Percentiles rank a stretch among this genome's conserved stretches.
These are phyloP conservation scores for Pleuronectes platessa DNA, from an alignment of 2,113 vertebrate species.

Conservation along the genomic window DNA sequence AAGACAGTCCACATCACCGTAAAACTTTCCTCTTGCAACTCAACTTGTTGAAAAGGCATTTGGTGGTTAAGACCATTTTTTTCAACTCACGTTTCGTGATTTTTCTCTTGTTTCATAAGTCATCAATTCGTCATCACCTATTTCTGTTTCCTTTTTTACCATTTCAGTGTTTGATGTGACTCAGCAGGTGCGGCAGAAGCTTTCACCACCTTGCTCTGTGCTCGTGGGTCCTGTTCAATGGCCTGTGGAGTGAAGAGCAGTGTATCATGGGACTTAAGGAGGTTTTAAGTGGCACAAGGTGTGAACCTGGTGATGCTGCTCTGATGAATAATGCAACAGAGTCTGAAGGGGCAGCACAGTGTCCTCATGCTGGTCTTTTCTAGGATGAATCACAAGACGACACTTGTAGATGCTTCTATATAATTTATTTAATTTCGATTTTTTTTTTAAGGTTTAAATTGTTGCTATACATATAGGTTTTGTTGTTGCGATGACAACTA, in stretches of 20 bases:
- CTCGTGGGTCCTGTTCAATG: not conserved
- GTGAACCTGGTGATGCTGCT: constrained; percentile 47
- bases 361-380: constrained; percentile 26
- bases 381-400: not conserved
- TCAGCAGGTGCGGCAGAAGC: not conserved
- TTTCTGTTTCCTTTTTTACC: not conserved
- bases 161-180: not conserved
- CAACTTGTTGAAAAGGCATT: no score
- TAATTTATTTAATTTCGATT: no score
- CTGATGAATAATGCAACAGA: constrained; percentile 64
- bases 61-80: no score
- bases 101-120: not conserved
- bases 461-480: no score
- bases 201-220: not conserved
- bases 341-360: constrained; percentile 62
- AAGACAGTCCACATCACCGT: no score
- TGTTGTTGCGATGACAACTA: no score
- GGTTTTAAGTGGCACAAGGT: constrained; percentile 53
- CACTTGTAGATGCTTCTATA: no score
- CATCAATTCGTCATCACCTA: not conserved
- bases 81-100: not conserved
- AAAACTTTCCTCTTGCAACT: no score
- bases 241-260: constrained; percentile 28
- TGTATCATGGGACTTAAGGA: constrained; percentile 34
- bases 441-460: no score